Percentiles rank a stretch among this genome's conserved stretches.
These are phyloP conservation scores for Nephila pilipes DNA, from an alignment of 1,140 invertebrate species.

Conservation along the genomic window DNA sequence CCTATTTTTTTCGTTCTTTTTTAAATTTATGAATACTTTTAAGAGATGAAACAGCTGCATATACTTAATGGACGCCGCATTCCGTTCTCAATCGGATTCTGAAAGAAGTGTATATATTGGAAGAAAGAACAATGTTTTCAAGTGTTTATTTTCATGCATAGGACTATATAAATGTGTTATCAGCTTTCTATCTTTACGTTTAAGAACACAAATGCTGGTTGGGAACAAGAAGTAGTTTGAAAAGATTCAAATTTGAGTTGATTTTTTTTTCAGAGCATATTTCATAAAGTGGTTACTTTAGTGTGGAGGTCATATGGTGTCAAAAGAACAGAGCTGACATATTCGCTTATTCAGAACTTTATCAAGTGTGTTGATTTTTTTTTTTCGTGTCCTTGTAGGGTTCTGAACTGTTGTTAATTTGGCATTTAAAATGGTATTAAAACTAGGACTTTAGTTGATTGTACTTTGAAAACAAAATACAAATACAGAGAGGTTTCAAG, in stretches of 20 bases:
- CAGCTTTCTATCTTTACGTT: neutral
- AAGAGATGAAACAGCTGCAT: constrained; percentile 64
- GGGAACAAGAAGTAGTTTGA: neutral
- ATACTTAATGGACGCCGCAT: constrained; percentile 18
- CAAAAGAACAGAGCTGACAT: neutral
- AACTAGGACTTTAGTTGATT: too few relatives aligned
- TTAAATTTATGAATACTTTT: constrained; percentile 7
- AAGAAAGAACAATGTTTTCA: constrained; percentile 8
- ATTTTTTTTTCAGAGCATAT: neutral
- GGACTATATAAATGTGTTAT: neutral
- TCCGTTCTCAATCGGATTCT: neutral
- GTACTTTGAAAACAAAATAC: too few relatives aligned
- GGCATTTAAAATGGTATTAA: too few relatives aligned
- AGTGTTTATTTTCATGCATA: neutral
- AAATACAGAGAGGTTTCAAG: too few relatives aligned
- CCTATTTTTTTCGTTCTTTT: constrained; percentile 19
- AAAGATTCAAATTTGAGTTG: neutral
- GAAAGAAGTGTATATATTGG: neutral
- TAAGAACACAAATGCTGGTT: neutral
- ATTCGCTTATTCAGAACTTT: neutral
- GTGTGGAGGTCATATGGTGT: neutral
- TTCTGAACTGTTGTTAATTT: too few relatives aligned
- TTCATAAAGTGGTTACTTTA: neutral
- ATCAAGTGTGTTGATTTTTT: too few relatives aligned
- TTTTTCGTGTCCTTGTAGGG: too few relatives aligned